A percentile compares a stretch with the other conserved stretches of the same genome.
Evolutionary conservation across 2,797 vertebrate species (phyloP).

Genomic region (Gymnodraco acuticeps): DNA sequence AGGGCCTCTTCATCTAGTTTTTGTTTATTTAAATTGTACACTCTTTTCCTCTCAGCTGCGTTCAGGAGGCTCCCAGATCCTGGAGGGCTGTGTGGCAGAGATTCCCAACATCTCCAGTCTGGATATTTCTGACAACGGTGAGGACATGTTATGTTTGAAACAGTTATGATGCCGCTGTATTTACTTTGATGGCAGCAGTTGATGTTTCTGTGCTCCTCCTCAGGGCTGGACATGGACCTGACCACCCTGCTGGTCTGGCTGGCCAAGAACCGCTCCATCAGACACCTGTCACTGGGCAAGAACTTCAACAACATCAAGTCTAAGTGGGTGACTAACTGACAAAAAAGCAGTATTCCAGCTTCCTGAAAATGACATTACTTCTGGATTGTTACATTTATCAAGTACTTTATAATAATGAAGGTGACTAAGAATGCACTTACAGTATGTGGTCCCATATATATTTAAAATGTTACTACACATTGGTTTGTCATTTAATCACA

Average conservation of each 20-base stretch:
- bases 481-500: not conserved
- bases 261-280: slow-evolving; percentile 96
- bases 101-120: slow-evolving; percentile 96
- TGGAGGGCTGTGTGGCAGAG: slow-evolving; percentile 97
- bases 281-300: slow-evolving; percentile 94
- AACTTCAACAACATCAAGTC: slow-evolving; percentile 99
- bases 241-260: slow-evolving; percentile 96
- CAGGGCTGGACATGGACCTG: slow-evolving; percentile 95
- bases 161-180: rapidly evolving
- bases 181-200: rapidly evolving
- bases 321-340: slow-evolving; percentile 84
- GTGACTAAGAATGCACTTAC: not conserved
- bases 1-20: too few species aligned
- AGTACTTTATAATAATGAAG: not conserved
- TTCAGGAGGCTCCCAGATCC: slow-evolving; percentile 94
- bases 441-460: not conserved
- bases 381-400: not conserved
- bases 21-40: not conserved
- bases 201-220: not conserved
- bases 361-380: not conserved
- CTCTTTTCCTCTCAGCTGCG: slow-evolving; percentile 85
- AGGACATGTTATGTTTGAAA: slow-evolving; percentile 15
- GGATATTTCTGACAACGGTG: slow-evolving; percentile 98
- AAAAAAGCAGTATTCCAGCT: not conserved
- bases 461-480: not conserved